phyloP scores from a whole-genome alignment of 1,140 invertebrate genomes.

The Sinella curviseta region DNA sequence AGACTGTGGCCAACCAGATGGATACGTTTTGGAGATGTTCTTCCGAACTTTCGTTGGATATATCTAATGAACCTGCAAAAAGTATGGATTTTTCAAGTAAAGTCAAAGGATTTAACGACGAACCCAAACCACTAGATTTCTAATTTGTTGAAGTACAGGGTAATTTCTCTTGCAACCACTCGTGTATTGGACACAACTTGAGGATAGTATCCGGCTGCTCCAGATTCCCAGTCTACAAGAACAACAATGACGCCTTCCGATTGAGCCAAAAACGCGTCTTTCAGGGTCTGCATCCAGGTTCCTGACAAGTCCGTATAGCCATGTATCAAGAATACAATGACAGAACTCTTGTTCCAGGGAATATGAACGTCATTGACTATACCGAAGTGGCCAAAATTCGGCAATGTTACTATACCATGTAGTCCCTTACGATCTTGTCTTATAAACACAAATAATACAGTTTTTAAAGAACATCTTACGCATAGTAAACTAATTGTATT shows the following conservation, averaged over 20 bases:
- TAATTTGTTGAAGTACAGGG: background rate
- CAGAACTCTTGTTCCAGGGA: constrained; percentile 11
- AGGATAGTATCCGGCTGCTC: constrained; percentile 25
- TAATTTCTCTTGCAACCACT: constrained; percentile 31
- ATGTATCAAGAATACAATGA: constrained; percentile 26
- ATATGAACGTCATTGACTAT: background rate
- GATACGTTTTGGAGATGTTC: background rate
- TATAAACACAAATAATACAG: too few relatives aligned
- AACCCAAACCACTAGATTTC: background rate
- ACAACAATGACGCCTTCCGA: constrained; percentile 19
- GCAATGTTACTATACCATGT: background rate
- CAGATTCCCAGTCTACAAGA: constrained; percentile 25
- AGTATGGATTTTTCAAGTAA: background rate
- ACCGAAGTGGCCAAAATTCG: background rate
- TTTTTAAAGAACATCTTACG: too few relatives aligned
- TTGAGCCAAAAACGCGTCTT: background rate
- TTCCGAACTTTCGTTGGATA: constrained; percentile 20
- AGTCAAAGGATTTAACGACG: too few relatives aligned
- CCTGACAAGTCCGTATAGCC: constrained; percentile 30
- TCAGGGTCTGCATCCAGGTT: constrained; percentile 24
- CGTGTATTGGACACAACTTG: constrained; percentile 26
- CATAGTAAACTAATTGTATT: too few relatives aligned
- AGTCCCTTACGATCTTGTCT: constrained; percentile 24
- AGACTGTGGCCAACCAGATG: constrained; percentile 34
- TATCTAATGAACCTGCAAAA: constrained; percentile 28